Evolutionary conservation across 2,888 invertebrate genomes (phyloP).

Genomic region (Mongoloraphidia duomilia): DNA sequence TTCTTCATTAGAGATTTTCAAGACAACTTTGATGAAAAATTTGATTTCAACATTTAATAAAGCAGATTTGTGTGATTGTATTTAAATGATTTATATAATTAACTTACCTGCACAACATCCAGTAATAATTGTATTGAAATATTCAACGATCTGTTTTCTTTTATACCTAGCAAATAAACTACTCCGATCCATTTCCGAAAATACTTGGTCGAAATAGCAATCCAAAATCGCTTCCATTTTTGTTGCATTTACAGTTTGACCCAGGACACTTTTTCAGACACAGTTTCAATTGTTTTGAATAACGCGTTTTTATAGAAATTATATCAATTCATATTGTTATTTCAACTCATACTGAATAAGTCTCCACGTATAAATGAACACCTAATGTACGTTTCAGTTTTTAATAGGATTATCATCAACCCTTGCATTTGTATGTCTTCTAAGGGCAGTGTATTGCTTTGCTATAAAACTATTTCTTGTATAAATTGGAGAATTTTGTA

Average conservation of each 20-base stretch:
- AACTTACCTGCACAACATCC: conserved; percentile 39
- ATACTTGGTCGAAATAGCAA: conserved; percentile 63
- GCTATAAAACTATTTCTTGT: not conserved
- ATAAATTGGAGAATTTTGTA: not conserved
- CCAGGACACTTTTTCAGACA: not conserved
- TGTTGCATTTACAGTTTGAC: not conserved
- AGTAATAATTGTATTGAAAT: conserved; percentile 62
- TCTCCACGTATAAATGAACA: not conserved
- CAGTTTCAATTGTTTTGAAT: no score
- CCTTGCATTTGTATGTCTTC: not conserved
- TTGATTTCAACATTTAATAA: no score
- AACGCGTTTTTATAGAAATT: no score
- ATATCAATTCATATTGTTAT: no score
- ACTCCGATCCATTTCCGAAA: conserved; percentile 54
- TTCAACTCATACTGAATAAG: no score
- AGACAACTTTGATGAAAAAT: no score
- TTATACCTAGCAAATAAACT: conserved; percentile 57
- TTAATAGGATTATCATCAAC: not conserved
- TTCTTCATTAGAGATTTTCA: no score
- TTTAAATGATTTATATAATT: no score
- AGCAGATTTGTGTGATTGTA: no score
- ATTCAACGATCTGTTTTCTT: conserved; percentile 56
- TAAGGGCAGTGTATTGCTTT: not conserved
- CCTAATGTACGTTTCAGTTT: not conserved
- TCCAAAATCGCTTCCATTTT: conserved; percentile 66